phyloP scores from a whole-genome alignment of 2,888 invertebrate genomes.

The Microctonus aethiopoides region DNA sequence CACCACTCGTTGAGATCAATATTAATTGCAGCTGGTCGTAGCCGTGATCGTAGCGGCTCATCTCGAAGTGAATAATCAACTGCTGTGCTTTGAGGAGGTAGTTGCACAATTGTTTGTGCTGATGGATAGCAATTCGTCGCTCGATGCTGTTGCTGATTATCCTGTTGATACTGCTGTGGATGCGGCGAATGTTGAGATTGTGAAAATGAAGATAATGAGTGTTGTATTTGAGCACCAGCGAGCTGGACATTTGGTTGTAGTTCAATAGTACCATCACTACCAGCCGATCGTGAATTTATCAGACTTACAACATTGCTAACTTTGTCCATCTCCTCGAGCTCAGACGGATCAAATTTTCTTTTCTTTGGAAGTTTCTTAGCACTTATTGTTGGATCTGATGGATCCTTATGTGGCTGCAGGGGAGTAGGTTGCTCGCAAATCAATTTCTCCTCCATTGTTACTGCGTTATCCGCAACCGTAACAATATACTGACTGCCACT shows the following conservation, averaged over 20 bases:
- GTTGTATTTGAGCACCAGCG: conserved; percentile 47
- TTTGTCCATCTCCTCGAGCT: conserved; percentile 77
- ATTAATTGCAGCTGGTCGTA: conserved; percentile 61
- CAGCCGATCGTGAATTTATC: conserved; percentile 45
- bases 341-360: conserved; percentile 85
- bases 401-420: conserved; percentile 72
- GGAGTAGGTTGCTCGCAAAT: conserved; percentile 62
- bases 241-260: conserved; percentile 51
- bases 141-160: conserved; percentile 39
- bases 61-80: conserved; percentile 72
- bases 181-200: conserved; percentile 55
- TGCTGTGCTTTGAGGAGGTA: conserved; percentile 71
- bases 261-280: conserved; percentile 38
- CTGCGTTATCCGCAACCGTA: conserved; percentile 53
- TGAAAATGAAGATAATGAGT: conserved; percentile 48
- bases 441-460: conserved; percentile 60
- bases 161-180: conserved; percentile 42
- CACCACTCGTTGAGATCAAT: conserved; percentile 94
- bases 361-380: conserved; percentile 90
- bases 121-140: conserved; percentile 57
- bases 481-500: conserved; percentile 61
- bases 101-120: conserved; percentile 63
- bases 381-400: conserved; percentile 64
- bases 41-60: conserved; percentile 60
- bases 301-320: conserved; percentile 58